Evolutionary conservation across 2,797 vertebrate genomes (phyloP).

Genomic region (Champsocephalus gunnari): DNA sequence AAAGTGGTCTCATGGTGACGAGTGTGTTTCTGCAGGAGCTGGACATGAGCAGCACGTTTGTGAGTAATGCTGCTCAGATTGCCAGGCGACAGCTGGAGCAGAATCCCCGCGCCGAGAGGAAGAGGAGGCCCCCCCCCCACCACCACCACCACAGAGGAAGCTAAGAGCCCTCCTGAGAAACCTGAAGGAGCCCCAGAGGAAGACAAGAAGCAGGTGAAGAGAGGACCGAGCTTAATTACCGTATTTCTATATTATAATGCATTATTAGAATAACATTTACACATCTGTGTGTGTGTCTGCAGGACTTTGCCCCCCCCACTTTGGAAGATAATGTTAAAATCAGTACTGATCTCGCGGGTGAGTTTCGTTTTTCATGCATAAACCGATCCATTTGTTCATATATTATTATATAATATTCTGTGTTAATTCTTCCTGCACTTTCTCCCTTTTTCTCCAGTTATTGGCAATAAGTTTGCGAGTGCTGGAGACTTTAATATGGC

Average conservation of each 20-base stretch:
- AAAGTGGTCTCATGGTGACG: too few species aligned
- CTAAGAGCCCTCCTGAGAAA: constrained; percentile 23
- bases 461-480: constrained; percentile 83
- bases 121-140: constrained; percentile 44
- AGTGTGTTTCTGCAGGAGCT: constrained; percentile 68
- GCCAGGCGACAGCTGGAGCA: constrained; percentile 80
- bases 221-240: neutral
- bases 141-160: constrained; percentile 42
- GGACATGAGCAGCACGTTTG: constrained; percentile 84
- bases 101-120: constrained; percentile 70
- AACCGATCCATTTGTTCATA: neutral
- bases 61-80: constrained; percentile 83
- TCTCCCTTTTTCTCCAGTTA: constrained; percentile 65
- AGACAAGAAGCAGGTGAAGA: constrained; percentile 56
- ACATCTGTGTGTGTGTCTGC: constrained; percentile 1
- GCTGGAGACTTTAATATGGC: constrained; percentile 82
- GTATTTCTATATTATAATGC: neutral
- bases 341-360: constrained; percentile 82
- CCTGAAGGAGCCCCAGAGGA: constrained; percentile 2
- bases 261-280: too few species aligned
- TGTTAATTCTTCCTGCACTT: neutral
- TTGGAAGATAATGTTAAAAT: constrained; percentile 76
- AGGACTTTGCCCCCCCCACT: constrained; percentile 41
- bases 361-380: constrained; percentile 29
- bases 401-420: neutral